Percentiles rank a stretch among this genome's conserved stretches.
Evolutionary conservation across 2,113 vertebrate genomes (phyloP).

Genomic region (Tonatia bakeri): DNA sequence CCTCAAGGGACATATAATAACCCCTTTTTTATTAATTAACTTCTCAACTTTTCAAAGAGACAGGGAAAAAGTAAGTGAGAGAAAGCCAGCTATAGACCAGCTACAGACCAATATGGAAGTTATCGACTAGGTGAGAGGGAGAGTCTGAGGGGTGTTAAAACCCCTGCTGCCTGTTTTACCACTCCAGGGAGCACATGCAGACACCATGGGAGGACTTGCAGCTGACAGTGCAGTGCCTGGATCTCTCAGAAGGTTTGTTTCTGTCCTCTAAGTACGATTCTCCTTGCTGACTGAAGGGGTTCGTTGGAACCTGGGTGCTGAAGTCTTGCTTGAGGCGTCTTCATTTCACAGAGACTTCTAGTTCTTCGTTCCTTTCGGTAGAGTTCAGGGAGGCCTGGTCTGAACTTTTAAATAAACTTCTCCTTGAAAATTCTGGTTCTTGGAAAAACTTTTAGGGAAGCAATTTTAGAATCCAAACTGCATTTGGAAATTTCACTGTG

Average conservation of each 20-base stretch:
- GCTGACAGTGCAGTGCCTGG: not conserved
- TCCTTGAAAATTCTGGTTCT: not conserved
- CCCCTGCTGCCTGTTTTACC: not conserved
- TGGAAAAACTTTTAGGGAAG: not conserved
- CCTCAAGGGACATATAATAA: not conserved
- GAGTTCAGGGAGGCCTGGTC: not conserved
- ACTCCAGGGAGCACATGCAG: not conserved
- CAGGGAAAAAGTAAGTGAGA: not conserved
- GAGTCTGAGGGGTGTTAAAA: not conserved
- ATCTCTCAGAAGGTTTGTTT: not conserved
- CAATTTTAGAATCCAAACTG: constrained; percentile 10
- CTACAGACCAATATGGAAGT: not conserved
- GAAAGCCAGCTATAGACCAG: not conserved
- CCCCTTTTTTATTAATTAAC: not conserved
- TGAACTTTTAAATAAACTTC: not conserved
- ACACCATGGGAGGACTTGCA: not conserved
- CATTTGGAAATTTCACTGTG: not conserved
- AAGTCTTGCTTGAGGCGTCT: not conserved
- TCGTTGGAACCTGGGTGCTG: not conserved
- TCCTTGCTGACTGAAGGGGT: not conserved
- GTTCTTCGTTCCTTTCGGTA: not conserved
- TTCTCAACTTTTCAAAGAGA: not conserved
- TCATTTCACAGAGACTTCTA: not conserved
- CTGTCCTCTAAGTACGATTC: not conserved
- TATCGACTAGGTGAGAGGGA: not conserved